phyloP scores from a whole-genome alignment of 2,797 vertebrate species.

The Spheniscus humboldti region DNA sequence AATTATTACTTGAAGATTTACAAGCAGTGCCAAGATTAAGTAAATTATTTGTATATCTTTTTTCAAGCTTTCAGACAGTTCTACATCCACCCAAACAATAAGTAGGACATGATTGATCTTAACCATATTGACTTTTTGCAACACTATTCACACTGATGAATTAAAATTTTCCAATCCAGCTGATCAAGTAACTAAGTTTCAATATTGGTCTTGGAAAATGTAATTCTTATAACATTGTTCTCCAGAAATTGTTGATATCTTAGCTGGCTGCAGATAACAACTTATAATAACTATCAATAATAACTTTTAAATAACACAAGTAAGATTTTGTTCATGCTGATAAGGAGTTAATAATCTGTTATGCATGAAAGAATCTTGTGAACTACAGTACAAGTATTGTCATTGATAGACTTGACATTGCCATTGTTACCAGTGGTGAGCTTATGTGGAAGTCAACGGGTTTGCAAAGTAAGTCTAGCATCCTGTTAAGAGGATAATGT shows the following conservation, averaged over 20 bases:
- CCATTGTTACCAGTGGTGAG: neutral
- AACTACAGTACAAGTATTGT: neutral
- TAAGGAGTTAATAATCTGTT: neutral
- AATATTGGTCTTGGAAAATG: neutral
- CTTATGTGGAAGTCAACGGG: neutral
- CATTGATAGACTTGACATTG: neutral
- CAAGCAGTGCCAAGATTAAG: slow-evolving; percentile 5
- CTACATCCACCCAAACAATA: neutral
- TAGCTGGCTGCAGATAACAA: slow-evolving; percentile 1
- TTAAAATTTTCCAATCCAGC: slow-evolving; percentile 14
- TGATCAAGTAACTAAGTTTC: neutral
- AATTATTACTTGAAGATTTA: slow-evolving; percentile 34
- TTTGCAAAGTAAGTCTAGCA: neutral
- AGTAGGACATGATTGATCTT: slow-evolving; percentile 5
- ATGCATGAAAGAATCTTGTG: neutral
- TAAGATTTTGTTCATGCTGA: neutral
- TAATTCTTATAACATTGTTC: neutral
- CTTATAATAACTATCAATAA: neutral
- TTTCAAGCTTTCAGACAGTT: neutral
- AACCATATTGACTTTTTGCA: slow-evolving; percentile 41
- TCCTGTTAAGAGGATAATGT: neutral
- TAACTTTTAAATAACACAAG: neutral
- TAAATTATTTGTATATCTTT: slow-evolving; percentile 33
- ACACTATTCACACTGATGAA: neutral
- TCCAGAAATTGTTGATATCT: neutral